Evolutionary conservation across 2,888 invertebrate species (phyloP).

Genomic region (Rhagium mordax): DNA sequence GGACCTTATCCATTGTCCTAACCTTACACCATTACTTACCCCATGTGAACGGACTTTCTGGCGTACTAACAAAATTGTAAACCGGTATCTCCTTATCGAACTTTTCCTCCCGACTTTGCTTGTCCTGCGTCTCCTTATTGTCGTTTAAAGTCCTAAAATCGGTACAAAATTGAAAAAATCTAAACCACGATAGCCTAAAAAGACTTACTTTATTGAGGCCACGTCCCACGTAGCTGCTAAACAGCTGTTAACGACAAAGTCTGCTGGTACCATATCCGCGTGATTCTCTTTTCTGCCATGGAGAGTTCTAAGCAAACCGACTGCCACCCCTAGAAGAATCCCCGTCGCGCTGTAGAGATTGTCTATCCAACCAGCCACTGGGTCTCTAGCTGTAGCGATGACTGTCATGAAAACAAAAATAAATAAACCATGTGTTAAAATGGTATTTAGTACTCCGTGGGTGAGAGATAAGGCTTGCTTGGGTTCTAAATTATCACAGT

Average conservation of each 20-base stretch:
- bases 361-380: slow-evolving; percentile 78
- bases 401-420: slow-evolving; percentile 51
- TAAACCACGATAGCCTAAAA: too few species aligned
- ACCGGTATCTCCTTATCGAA: slow-evolving; percentile 74
- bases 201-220: slow-evolving; percentile 56
- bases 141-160: slow-evolving; percentile 55
- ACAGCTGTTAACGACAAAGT: slow-evolving; percentile 60
- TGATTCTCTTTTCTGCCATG: slow-evolving; percentile 71
- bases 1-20: neutral
- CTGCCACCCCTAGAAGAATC: slow-evolving; percentile 70
- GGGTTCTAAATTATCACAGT: too few species aligned
- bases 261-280: slow-evolving; percentile 80
- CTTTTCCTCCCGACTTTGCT: slow-evolving; percentile 51
- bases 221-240: slow-evolving; percentile 59
- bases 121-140: slow-evolving; percentile 55
- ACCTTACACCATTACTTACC: slow-evolving; percentile 72
- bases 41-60: slow-evolving; percentile 88
- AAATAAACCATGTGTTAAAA: neutral
- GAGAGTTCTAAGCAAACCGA: slow-evolving; percentile 77
- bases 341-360: slow-evolving; percentile 77
- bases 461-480: too few species aligned
- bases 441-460: too few species aligned
- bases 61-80: slow-evolving; percentile 90
- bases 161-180: too few species aligned
- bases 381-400: slow-evolving; percentile 59